Evolutionary conservation across 2,797 vertebrate genomes (phyloP), one percentile per base, ranked within the genome.

Genomic region (Bradypodion ventrale): DNA sequence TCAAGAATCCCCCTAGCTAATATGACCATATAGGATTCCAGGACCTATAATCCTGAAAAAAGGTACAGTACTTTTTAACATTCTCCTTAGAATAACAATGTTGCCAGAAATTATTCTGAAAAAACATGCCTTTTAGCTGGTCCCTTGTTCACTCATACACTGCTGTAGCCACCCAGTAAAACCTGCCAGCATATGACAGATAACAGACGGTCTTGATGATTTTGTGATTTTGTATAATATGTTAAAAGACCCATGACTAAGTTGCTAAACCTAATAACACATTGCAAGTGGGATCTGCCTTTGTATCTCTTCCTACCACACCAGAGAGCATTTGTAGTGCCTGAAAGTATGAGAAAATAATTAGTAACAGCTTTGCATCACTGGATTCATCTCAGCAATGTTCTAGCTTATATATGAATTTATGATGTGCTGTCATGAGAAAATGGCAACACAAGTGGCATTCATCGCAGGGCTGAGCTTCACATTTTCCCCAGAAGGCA

Each of bases 131-230:
- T 21, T 70, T 42, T 40, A 42, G 27, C 37, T 27, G 23, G 37
- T 70, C 21, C 37, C 65, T 10, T 70, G 23, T 70, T 42, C 68
- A 70, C 32, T 27, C 68, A 70, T 70, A 40, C 35, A 69, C 21
- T 37, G 7, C 63, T 82, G 74, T 1, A 5, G 6, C n/a, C 40
- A 82, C 7, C n/a, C 40, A 82, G 8, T 88, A 78, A 75, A 80
- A 87, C 88, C 80, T 83, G 49, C 59, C 87, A 15, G 16, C 1
- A 5, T 78, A 44, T 59, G 23, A 75, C 80, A 84, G 23, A 75
- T 82, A 84, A 72, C 52, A 90, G 91, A 90, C 80, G 66, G 6
- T 37, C 60, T 82, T 42, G 15, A 1, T 83, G 60, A 75, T 74
- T n/a, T 82, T 35, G 32, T 78, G 84, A 83, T n/a, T 82, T 32